Percentiles rank a stretch among this genome's conserved stretches.
Conservation (phyloP, 2,888 invertebrate species). For the Drosophila falleni region DNA sequence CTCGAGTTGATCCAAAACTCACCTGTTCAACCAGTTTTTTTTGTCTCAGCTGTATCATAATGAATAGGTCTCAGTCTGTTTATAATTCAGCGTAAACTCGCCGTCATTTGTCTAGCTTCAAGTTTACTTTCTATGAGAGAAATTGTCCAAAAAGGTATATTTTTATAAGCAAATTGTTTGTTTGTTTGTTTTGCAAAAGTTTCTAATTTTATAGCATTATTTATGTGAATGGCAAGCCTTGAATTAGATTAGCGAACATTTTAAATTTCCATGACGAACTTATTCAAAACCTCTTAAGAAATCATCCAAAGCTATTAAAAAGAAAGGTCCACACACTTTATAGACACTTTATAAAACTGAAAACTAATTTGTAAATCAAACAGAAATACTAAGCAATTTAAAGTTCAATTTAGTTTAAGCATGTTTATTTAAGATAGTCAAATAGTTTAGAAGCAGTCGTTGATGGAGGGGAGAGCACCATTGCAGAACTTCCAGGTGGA, state of each 20-base stretch:
- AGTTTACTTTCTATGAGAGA: conserved; percentile 68
- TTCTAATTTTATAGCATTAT: conserved; percentile 57
- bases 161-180: conserved; percentile 53
- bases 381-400: not conserved
- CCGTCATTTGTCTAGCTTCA: conserved; percentile 41
- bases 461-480: conserved; percentile 70
- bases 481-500: conserved; percentile 74
- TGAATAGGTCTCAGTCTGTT: conserved; percentile 47
- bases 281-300: conserved; percentile 25
- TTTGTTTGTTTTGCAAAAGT: conserved; percentile 63
- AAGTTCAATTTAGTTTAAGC: conserved; percentile 14
- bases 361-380: not conserved
- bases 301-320: not conserved
- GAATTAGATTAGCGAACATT: conserved; percentile 39
- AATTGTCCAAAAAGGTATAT: conserved; percentile 52
- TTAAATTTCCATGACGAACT: conserved; percentile 4
- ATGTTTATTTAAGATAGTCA: conserved; percentile 20
- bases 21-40: conserved; percentile 46
- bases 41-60: conserved; percentile 34
- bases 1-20: conserved; percentile 11
- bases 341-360: not conserved
- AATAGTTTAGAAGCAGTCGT: conserved; percentile 69
- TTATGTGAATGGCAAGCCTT: conserved; percentile 35
- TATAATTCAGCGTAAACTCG: conserved; percentile 60
- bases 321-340: conserved; percentile 1